Conservation (phyloP, 2,113 vertebrate species). For the Lagopus muta region DNA sequence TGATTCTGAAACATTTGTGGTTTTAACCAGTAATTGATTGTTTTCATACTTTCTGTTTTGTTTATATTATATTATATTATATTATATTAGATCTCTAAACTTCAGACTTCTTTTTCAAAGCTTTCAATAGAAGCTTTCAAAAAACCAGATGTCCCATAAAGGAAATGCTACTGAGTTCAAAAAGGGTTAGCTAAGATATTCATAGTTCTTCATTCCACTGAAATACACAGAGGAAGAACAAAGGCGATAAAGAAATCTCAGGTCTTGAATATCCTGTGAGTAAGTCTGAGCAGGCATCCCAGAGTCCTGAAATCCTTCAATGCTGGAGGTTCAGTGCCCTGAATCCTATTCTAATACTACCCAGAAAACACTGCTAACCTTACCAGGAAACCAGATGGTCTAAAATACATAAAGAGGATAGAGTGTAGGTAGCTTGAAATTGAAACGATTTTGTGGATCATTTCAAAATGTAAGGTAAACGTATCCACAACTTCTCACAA, state of each 20-base stretch:
- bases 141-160: not conserved
- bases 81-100: not conserved
- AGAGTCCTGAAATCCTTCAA: not conserved
- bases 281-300: not conserved
- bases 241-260: not conserved
- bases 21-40: not conserved
- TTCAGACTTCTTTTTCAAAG: not conserved
- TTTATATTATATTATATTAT: too few species aligned
- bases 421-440: not conserved
- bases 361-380: not conserved
- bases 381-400: not conserved
- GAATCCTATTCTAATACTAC: not conserved
- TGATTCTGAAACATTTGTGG: not conserved
- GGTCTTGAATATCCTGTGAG: not conserved
- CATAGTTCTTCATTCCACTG: not conserved
- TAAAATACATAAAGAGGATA: not conserved
- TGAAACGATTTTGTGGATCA: not conserved
- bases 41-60: not conserved
- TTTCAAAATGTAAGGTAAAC: not conserved
- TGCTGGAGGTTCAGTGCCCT: not conserved
- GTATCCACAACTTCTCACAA: not conserved
- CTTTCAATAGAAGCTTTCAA: not conserved
- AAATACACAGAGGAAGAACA: not conserved
- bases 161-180: not conserved
- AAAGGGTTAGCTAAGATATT: not conserved